These are phyloP conservation scores for Chaetodon trifascialis DNA, from an alignment of 2,113 vertebrate genomes.

Conservation along the genomic window DNA sequence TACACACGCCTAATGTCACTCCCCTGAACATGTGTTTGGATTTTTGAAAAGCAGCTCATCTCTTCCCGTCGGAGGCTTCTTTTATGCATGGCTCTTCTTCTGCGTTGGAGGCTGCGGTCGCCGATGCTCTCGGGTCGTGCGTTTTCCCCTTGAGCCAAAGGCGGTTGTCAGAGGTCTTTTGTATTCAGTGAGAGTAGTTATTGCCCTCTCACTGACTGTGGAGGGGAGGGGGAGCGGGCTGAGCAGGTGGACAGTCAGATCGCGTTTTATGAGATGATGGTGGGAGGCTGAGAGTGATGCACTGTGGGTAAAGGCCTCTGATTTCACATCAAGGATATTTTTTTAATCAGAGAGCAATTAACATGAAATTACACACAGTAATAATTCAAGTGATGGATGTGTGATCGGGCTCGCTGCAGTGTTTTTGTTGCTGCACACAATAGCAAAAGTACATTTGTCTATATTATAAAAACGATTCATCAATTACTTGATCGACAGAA, in stretches of 20 bases:
- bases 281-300: slow-evolving; percentile 45
- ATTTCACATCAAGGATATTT: slow-evolving; percentile 35
- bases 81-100: not conserved
- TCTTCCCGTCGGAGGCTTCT: not conserved
- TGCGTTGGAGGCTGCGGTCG: slow-evolving; percentile 5
- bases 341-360: slow-evolving; percentile 59
- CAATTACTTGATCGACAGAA: not conserved
- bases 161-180: slow-evolving; percentile 67
- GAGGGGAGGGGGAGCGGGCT: slow-evolving; percentile 23
- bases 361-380: slow-evolving; percentile 41
- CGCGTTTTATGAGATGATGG: slow-evolving; percentile 44
- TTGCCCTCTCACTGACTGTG: slow-evolving; percentile 57
- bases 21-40: not conserved
- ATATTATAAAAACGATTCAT: not conserved
- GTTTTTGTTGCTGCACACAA: slow-evolving; percentile 20
- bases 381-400: slow-evolving; percentile 28
- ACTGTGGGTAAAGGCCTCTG: slow-evolving; percentile 37
- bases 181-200: slow-evolving; percentile 71
- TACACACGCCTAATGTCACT: not conserved
- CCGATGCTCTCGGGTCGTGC: slow-evolving; percentile 24
- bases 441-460: slow-evolving; percentile 11
- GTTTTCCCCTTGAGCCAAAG: slow-evolving; percentile 61
- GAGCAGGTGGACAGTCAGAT: slow-evolving; percentile 69
- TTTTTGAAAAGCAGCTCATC: slow-evolving; percentile 5
- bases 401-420: slow-evolving; percentile 42